Percentiles rank a stretch among this genome's conserved stretches.
These are phyloP conservation scores for Idaea dimidiata DNA, from an alignment of 2,888 invertebrate species.

Conservation along the genomic window DNA sequence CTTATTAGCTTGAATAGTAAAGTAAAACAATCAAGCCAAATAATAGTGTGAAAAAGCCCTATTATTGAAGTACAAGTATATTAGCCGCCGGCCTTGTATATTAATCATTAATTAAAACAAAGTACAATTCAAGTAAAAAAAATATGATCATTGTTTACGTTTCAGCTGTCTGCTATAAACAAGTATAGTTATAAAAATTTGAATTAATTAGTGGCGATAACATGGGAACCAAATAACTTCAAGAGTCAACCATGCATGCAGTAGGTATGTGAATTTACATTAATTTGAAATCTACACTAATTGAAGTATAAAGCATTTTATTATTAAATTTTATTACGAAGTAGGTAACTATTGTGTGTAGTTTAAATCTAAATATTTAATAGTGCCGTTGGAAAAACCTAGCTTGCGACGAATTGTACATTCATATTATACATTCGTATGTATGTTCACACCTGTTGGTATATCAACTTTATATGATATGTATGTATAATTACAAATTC, in stretches of 20 bases:
- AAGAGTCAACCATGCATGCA: not conserved
- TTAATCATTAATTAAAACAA: not conserved
- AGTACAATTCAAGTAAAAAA: not conserved
- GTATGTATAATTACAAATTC: too few relatives aligned
- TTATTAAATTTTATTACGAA: not conserved
- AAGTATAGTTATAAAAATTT: not conserved
- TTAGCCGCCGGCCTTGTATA: not conserved
- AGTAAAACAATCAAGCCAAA: too few relatives aligned
- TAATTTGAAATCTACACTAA: constrained; percentile 22
- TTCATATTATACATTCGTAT: too few relatives aligned
- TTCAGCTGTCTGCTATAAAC: not conserved
- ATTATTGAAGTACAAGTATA: not conserved
- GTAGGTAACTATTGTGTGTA: not conserved
- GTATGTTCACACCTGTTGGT: not conserved
- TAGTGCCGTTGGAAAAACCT: not conserved
- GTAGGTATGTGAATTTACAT: constrained; percentile 6
- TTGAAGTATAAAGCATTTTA: not conserved
- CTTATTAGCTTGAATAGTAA: too few relatives aligned
- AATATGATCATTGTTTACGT: not conserved
- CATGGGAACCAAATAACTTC: not conserved
- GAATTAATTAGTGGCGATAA: not conserved
- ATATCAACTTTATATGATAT: too few relatives aligned
- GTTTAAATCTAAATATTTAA: not conserved
- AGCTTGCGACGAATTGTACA: not conserved
- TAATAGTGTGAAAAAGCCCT: too few relatives aligned